These are phyloP conservation scores for Epirrhoe alternata DNA, from an alignment of 2,888 invertebrate species.

Conservation along the genomic window DNA sequence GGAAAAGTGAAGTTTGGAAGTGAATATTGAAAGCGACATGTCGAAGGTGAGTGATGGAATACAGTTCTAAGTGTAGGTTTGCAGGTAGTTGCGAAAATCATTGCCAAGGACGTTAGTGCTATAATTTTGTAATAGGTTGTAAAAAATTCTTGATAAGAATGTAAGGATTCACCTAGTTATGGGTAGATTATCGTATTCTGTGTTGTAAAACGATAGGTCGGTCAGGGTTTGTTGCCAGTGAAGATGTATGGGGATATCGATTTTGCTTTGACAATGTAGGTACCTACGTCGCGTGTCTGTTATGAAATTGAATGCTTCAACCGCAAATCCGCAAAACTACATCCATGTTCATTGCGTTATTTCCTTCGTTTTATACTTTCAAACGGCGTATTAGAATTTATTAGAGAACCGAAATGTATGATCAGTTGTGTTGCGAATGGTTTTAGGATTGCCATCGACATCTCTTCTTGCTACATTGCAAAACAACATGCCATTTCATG, in stretches of 20 bases:
- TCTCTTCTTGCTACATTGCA: background rate
- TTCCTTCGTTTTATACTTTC: background rate
- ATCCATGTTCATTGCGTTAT: constrained; percentile 25
- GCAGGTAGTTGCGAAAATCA: constrained; percentile 67
- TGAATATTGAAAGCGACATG: constrained; percentile 63
- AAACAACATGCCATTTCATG: background rate
- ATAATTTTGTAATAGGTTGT: constrained; percentile 21
- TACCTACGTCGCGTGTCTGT: constrained; percentile 12
- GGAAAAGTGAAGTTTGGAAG: constrained; percentile 62
- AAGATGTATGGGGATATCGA: constrained; percentile 17
- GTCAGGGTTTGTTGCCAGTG: constrained; percentile 15
- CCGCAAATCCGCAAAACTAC: constrained; percentile 23
- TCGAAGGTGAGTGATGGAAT: constrained; percentile 72
- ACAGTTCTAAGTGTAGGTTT: constrained; percentile 50
- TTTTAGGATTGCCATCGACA: background rate
- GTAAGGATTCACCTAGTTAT: background rate
- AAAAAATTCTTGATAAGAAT: background rate
- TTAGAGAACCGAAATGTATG: background rate
- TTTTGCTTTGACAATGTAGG: constrained; percentile 25
- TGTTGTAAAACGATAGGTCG: constrained; percentile 30
- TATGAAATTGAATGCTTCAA: constrained; percentile 23
- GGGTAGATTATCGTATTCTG: background rate
- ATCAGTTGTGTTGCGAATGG: background rate
- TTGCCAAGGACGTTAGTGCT: constrained; percentile 54
- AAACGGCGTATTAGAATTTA: background rate